Conservation (phyloP, 1,140 invertebrate species). For the Hylaeus volcanicus region DNA sequence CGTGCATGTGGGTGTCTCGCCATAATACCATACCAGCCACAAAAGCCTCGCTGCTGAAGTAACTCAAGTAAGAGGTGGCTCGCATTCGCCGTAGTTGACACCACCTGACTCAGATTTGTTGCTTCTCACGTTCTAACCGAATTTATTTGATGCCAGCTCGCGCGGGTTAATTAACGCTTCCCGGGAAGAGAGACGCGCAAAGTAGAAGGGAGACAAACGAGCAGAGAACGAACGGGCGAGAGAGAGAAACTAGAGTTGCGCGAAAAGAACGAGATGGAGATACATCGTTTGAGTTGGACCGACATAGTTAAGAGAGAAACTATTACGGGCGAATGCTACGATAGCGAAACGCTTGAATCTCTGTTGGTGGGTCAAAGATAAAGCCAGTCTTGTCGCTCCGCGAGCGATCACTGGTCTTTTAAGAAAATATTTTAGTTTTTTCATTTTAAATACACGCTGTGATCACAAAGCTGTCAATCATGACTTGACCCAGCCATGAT, state of each 20-base stretch:
- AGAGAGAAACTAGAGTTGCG: background rate
- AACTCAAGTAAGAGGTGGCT: slow-evolving; percentile 74
- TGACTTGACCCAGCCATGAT: too few relatives aligned
- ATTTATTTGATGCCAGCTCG: slow-evolving; percentile 79
- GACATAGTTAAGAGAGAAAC: slow-evolving; percentile 15
- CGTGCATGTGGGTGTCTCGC: slow-evolving; percentile 15
- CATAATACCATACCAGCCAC: slow-evolving; percentile 63
- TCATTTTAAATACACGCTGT: too few relatives aligned
- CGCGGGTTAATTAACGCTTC: slow-evolving; percentile 78
- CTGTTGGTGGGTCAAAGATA: slow-evolving; percentile 28
- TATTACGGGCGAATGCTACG: slow-evolving; percentile 10
- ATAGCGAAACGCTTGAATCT: slow-evolving; percentile 47
- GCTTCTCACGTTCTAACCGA: slow-evolving; percentile 81
- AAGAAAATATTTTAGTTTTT: too few relatives aligned
- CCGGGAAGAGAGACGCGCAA: slow-evolving; percentile 34
- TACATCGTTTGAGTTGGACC: slow-evolving; percentile 10
- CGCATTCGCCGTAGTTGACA: slow-evolving; percentile 74
- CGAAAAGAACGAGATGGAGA: background rate
- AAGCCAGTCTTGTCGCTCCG: slow-evolving; percentile 27
- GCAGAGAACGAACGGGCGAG: background rate
- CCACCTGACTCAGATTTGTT: slow-evolving; percentile 81
- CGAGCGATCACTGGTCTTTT: slow-evolving; percentile 1
- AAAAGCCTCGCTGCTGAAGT: slow-evolving; percentile 68
- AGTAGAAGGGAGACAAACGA: background rate
- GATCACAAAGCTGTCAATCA: too few relatives aligned